Base-by-base conservation (phyloP, 2,888 invertebrate species). In the Cheilosia urbana region DNA sequence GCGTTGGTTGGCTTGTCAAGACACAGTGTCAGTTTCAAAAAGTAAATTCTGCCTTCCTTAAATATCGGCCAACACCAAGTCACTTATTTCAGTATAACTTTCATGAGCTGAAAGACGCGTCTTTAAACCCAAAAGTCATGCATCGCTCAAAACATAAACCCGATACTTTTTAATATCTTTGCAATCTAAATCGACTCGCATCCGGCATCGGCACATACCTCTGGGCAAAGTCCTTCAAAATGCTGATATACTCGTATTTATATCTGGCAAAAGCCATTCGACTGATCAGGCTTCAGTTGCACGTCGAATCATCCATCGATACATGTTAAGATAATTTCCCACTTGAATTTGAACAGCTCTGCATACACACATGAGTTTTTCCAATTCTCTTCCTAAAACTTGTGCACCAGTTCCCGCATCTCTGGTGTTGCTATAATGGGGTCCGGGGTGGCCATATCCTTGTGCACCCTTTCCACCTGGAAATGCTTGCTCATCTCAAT, bases 321-420 rank as follows among this genome's bases (percentile, higher is more conserved):
- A 65, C 69, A 71, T 75, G 75, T 75, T 69, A 75, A 68, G 69
- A 84, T 84, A 84, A 84, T 84, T 84, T 84, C 80, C 80, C 84
- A 84, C 75, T 80, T 84, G 84, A 58, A 71, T 75, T 75, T 66
- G 57, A 65, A 42, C 80, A 58, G 53, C 60, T 15, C 45, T 11
- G 42, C 75, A 24, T 40, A 24, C 19, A 24, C 19, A 9, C 24
- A 11, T 27, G 45, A 34, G 27, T 15, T 51, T 49, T 57, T 53
- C 27, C 7, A 53, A 37, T 66, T 55, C 40, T 62, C 40, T 51
- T 40, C 11, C 40, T 27, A 66, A 81, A 65, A 57, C 21, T 45
- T 65, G 76, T 53, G 72, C 37, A 65, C 62, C 45, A 53, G 47
- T 49, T 65, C 11, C 11, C 34, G 5, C 6, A 13, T 13, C 21